Evolutionary conservation across 2,797 vertebrate genomes (phyloP), one percentile per base, ranked within the genome.

Genomic region (Lagodon rhomboides): DNA sequence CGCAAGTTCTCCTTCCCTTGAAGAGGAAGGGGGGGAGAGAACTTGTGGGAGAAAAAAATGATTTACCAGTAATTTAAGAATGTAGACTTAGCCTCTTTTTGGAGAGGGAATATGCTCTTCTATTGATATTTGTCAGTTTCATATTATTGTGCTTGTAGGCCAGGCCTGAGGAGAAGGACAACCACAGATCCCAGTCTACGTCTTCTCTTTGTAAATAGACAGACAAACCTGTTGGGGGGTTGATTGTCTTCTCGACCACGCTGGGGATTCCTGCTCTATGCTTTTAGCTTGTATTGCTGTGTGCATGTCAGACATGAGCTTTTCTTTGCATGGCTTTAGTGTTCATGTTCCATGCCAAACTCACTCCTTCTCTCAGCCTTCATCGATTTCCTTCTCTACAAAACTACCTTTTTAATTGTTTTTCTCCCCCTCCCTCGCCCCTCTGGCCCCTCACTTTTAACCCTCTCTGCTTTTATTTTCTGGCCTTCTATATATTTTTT

Each of bases 271-370:
- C 96, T 96, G 83, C 94, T 96, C 95, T 95, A 82, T 89, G 95
- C 90, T 95, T 96, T 95, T 96, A 93, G 93, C 94, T 96, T 90
- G 94, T 96, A 96, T 95, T 96, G 95, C 96, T 94, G 95, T 95
- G 95, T 96, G 95, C 96, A 96, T 96, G 96, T 95, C 92, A 90
- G 84, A 95, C 94, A 94, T 85, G 93, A 95, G 93, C 94, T 95
- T 97, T 96, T 94, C 95, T 96, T 97, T 97, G 97, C 97, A 97
- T 97, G 97, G 96, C 96, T 95, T 95, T 95, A 93, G 95, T 95
- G 96, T 96, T 95, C 95, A 94, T 94, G 95, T 96, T 95, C 94
- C 95, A 94, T 95, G 94, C 95, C 93, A 94, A 68, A 91, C 92
- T 89, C 95, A 87, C 91, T 91, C 85, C 77, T 92, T 92, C 94